These are phyloP conservation scores for Cylloceria caligata DNA, from an alignment of 2,888 invertebrate species.

Conservation along the genomic window DNA sequence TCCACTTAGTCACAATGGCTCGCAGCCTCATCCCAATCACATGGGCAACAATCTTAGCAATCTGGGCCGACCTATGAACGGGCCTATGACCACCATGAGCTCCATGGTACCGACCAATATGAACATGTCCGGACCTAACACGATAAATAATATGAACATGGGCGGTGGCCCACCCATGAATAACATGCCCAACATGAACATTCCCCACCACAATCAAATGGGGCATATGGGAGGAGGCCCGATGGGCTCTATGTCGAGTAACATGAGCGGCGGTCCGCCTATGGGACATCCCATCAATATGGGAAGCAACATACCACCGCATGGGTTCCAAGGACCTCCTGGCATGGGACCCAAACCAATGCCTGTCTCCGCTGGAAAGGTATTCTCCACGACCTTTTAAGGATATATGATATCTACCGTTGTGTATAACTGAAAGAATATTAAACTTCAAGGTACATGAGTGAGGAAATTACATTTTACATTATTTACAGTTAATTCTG, in stretches of 20 bases:
- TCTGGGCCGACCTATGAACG: conserved; percentile 89
- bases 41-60: conserved; percentile 82
- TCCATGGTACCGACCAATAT: conserved; percentile 87
- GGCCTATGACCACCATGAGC: conserved; percentile 89
- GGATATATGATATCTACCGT: not conserved
- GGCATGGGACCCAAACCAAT: conserved; percentile 93
- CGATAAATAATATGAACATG: conserved; percentile 91
- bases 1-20: conserved; percentile 81
- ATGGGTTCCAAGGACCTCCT: conserved; percentile 85
- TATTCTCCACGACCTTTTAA: conserved; percentile 78
- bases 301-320: conserved; percentile 86
- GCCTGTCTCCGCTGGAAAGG: conserved; percentile 96
- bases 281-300: conserved; percentile 85
- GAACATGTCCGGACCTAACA: conserved; percentile 83
- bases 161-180: conserved; percentile 89
- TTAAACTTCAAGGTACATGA: too few relatives aligned
- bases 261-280: conserved; percentile 85
- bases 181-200: conserved; percentile 85
- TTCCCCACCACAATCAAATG: conserved; percentile 83
- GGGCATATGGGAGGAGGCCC: conserved; percentile 81
- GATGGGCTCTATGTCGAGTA: conserved; percentile 84
- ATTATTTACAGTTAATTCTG: too few relatives aligned
- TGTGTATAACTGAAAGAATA: not conserved
- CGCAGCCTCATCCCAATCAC: conserved; percentile 82
- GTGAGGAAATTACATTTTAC: too few relatives aligned